Evolutionary conservation across 92 coral and sea anemone genomes (phyloP).

Genomic region (Porites divaricata): DNA sequence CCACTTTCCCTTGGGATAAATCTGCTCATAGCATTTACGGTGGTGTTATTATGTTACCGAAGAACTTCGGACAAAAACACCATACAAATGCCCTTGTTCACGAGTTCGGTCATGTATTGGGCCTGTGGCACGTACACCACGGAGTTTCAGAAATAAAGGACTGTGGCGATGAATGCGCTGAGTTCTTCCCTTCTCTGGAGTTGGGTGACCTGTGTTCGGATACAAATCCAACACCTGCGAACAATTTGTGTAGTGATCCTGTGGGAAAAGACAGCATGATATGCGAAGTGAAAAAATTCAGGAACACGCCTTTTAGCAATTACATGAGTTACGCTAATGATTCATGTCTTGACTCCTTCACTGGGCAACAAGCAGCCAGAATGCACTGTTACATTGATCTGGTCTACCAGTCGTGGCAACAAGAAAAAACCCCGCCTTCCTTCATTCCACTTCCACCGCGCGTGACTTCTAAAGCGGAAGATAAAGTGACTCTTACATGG

Average conservation of each 20-base stretch:
- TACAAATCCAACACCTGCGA: slow-evolving; percentile 92
- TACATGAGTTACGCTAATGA: slow-evolving; percentile 93
- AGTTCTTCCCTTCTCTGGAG: slow-evolving; percentile 91
- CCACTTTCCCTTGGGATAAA: slow-evolving; percentile 98
- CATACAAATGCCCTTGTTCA: slow-evolving; percentile 85
- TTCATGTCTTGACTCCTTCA: slow-evolving; percentile 80
- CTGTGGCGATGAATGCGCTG: slow-evolving; percentile 87
- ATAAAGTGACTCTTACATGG: slow-evolving; percentile 80
- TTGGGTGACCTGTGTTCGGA: slow-evolving; percentile 97
- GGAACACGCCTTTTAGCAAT: slow-evolving; percentile 82
- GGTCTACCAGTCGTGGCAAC: slow-evolving; percentile 95
- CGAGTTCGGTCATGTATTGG: slow-evolving; percentile 94
- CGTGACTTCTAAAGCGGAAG: slow-evolving; percentile 66
- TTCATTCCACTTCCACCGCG: slow-evolving; percentile 96
- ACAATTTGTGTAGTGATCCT: slow-evolving; percentile 68
- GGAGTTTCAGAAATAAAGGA: slow-evolving; percentile 72
- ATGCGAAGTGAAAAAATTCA: slow-evolving; percentile 64
- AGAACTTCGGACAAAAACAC: slow-evolving; percentile 66
- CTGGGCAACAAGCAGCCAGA: slow-evolving; percentile 93
- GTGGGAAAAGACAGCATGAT: slow-evolving; percentile 29
- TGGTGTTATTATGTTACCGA: slow-evolving; percentile 78
- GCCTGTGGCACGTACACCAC: slow-evolving; percentile 93
- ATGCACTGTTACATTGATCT: slow-evolving; percentile 96
- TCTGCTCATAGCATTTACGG: slow-evolving; percentile 76
- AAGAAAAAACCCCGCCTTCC: slow-evolving; percentile 77